These are phyloP conservation scores for Scotopteryx bipunctaria DNA, from an alignment of 2,888 invertebrate species.

Conservation along the genomic window DNA sequence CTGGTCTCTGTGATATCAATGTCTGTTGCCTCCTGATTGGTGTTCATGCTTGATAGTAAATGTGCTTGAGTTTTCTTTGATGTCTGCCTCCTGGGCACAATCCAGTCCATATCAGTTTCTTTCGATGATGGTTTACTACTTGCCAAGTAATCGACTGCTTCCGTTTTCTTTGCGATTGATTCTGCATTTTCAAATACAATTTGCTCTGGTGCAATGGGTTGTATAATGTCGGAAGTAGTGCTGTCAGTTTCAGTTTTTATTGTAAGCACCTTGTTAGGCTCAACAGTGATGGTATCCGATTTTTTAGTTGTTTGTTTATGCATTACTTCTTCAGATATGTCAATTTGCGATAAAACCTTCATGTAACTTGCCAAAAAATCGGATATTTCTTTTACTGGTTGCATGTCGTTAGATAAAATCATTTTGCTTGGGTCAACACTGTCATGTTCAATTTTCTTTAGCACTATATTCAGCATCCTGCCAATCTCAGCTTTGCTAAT, in stretches of 20 bases:
- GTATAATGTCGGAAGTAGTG: not conserved
- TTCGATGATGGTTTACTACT: not conserved
- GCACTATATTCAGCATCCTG: not conserved
- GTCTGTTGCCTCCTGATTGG: not conserved
- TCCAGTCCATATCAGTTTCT: slow-evolving; percentile 1
- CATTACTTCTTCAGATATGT: not conserved
- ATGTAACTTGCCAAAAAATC: not conserved
- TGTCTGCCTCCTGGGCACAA: not conserved
- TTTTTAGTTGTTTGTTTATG: not conserved
- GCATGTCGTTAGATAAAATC: not conserved
- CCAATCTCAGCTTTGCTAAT: not conserved
- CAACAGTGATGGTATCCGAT: not conserved
- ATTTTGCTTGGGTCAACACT: not conserved
- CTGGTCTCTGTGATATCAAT: not conserved
- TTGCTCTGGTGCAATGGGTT: not conserved
- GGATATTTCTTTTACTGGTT: not conserved
- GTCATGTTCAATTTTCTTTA: not conserved
- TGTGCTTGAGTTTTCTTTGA: not conserved
- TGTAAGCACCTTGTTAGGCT: not conserved
- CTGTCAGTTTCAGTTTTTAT: not conserved
- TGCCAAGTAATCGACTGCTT: not conserved
- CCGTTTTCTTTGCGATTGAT: not conserved
- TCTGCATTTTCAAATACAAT: not conserved
- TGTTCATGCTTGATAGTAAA: not conserved
- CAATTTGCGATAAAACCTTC: not conserved